Base-by-base conservation (phyloP, 2,113 vertebrate genomes). In the Calcarius ornatus region DNA sequence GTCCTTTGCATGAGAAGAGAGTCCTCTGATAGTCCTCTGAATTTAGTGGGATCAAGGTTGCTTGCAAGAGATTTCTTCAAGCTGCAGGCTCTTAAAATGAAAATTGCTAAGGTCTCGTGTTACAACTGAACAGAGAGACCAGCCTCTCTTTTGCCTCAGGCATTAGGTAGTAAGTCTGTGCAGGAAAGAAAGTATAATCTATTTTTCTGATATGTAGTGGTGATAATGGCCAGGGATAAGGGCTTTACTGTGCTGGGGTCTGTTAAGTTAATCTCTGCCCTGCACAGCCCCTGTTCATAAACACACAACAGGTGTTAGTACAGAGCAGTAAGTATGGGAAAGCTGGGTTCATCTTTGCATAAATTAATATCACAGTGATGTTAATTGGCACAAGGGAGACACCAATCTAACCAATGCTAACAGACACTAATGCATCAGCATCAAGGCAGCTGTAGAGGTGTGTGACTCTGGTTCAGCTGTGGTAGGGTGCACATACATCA, bases 131-230 rank as follows among this genome's bases (percentile, higher is more conserved):
- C 30, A 54, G 33, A 20, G 28, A 72, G 27, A 57, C 9, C 14
- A 63, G 33, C 40, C 28, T 77, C 15, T 68, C 37, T 90, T 73
- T 70, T 87, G 28, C 91, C 76, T 59, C 38, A 42, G 35, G 93
- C 60, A 83, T 38, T 30, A 78, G 51, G 42, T 50, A 78, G 19
- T 61, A 86, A 86, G 21, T 70, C 60, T 81, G 35, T 40, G 12
- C 2, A 5, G 69, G 54, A 78, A 94, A 95, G 51, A 33, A 68
- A 54, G 23, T 72, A 54, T 85, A 47, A 94, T 85, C 65, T 72
- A 54, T 69, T 92, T 94, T 63, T 76, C 61, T 68, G 79, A 68
- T 94, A 68, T 60, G 68, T 56, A 54, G 15, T 38, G n/a, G 48
- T 90, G 70, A 59, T 68, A 90, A 56, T 8, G 9, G 50, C 50